These are phyloP conservation scores for Erpobdella octoculata DNA, from an alignment of 2,888 invertebrate genomes.

Conservation along the genomic window DNA sequence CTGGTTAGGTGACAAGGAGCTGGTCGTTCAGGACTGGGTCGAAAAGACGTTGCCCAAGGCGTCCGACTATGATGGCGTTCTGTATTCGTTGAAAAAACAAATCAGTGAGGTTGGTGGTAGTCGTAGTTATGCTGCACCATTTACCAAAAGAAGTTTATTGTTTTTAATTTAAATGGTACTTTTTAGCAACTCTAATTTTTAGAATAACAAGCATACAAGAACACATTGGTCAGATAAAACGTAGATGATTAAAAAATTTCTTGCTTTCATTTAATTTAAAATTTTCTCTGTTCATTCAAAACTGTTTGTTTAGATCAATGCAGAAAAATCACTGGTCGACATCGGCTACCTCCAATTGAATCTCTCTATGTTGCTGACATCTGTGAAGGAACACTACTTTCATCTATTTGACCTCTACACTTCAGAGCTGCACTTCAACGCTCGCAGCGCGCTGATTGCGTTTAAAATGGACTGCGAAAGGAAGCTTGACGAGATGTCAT, in stretches of 20 bases:
- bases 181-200: neutral
- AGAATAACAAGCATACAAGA: neutral
- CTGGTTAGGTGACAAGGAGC: slow-evolving; percentile 52
- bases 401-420: slow-evolving; percentile 75
- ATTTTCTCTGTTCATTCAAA: too few relatives aligned
- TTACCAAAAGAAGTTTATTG: too few relatives aligned
- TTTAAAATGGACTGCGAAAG: slow-evolving; percentile 67
- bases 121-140: too few relatives aligned
- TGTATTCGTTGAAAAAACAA: slow-evolving; percentile 18
- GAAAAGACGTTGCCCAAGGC: slow-evolving; percentile 20
- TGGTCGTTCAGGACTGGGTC: slow-evolving; percentile 27
- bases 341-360: slow-evolving; percentile 59
- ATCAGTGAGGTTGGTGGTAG: slow-evolving; percentile 11
- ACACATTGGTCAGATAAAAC: neutral
- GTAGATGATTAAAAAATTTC: neutral
- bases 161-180: neutral
- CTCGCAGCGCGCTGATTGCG: slow-evolving; percentile 63
- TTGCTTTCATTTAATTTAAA: neutral
- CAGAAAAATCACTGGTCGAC: slow-evolving; percentile 43
- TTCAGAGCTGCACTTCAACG: slow-evolving; percentile 61
- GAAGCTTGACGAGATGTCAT: slow-evolving; percentile 64
- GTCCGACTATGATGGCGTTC: slow-evolving; percentile 19
- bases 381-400: slow-evolving; percentile 65
- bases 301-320: slow-evolving; percentile 56
- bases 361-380: slow-evolving; percentile 64